Base-by-base conservation (phyloP, 1,140 invertebrate species). In the Himalopsyche phryganea region DNA sequence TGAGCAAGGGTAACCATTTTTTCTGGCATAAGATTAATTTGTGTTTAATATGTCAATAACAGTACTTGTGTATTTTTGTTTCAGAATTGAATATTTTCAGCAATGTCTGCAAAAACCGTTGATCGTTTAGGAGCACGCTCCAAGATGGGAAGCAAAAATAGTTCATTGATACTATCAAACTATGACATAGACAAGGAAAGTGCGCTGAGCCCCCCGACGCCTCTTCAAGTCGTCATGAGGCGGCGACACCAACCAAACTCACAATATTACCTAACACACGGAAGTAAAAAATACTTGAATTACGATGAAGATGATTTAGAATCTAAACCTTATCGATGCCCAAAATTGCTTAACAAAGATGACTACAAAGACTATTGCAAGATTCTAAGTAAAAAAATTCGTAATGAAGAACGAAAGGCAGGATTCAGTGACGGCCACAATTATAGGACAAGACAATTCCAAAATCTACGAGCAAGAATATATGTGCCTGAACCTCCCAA, bases 391-490 rank as follows among this genome's bases (percentile, higher is more conserved):
- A 60, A 40, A 42, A 15, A 18, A 20, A 35, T 32, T 11, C 28
- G 33, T 18, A 17, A 42, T 14, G 44, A 14, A 15, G 44, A 53
- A 28, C 10, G 38, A n/a, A 60, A 54, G 2, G 6, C 20, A 14
- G 18, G 41, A 1, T 57, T 42, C 45, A 38, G 38, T 20, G 45
- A 62, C 6, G 38, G 45, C 11, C 20, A 53, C 15, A 58, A 20
- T 19, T 35, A 17, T 19, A 61, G 41, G 19, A 23, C 47, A 15
- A 50, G 48, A 38, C 23, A 50, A 28, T 23, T 14, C 4, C 73
- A 69, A 66, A 71, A 77, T 61, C 68, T 78, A 53, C 73, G 52
- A 69, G 71, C 52, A 66, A 72, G 28, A 70, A 71, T 52, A 68
- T 70, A 61, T 18, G 65, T 65, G 41, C 57, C 53, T 41, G 60